phyloP scores from a whole-genome alignment of 2,797 vertebrate genomes.

The Australoheros facetus region DNA sequence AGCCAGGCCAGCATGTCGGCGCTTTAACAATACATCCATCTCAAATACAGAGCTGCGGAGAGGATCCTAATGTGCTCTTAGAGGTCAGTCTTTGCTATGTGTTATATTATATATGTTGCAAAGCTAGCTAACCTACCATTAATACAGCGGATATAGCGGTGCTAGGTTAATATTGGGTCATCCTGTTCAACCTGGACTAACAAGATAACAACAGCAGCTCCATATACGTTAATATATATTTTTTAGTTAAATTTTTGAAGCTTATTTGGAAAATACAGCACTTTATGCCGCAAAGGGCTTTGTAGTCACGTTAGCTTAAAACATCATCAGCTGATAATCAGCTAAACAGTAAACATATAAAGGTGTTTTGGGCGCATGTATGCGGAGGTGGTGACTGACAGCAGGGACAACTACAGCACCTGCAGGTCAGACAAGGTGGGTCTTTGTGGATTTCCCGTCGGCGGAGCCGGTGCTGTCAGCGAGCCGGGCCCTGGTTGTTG shows the following conservation, averaged over 20 bases:
- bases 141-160: neutral
- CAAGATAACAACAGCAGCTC: neutral
- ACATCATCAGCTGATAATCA: neutral
- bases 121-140: constrained; percentile 7
- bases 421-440: neutral
- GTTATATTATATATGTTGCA: neutral
- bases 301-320: neutral
- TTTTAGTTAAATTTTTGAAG: too few species aligned
- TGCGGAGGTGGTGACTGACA: neutral
- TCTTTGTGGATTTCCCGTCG: neutral
- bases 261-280: neutral
- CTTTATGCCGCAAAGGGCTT: neutral
- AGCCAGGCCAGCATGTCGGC: constrained; percentile 52
- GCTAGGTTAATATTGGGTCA: constrained; percentile 15
- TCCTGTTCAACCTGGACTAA: neutral
- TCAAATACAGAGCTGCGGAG: constrained; percentile 28
- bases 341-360: neutral
- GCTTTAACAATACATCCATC: constrained; percentile 39
- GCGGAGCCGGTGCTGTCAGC: constrained; percentile 23
- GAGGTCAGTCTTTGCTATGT: constrained; percentile 66
- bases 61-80: constrained; percentile 59
- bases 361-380: neutral
- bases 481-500: constrained; percentile 44
- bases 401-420: neutral
- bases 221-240: neutral